Base-by-base conservation (phyloP, 2,113 vertebrate species). In the Chroicocephalus ridibundus region DNA sequence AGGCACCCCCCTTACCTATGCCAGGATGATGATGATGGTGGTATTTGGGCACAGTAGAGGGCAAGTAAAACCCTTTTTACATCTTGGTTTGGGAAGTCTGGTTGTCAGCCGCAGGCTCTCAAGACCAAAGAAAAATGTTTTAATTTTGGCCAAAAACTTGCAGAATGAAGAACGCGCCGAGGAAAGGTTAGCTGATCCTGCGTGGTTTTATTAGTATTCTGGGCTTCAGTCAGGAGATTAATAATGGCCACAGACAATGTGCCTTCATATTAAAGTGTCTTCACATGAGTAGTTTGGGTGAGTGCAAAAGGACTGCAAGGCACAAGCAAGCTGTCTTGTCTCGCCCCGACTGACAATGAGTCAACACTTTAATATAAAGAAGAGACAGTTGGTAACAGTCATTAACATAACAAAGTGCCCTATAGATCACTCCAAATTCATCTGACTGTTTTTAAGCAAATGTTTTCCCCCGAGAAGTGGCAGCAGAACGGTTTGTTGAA, bases 361-460 rank as follows among this genome's bases (percentile, higher is more conserved):
- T 85, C 93, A 94, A 91, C 94, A 94, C 83, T 94, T 97, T 92
- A 86, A 72, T 79, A 86, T 95, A 93, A 95, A 94, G 93, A 91
- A 82, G 74, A 95, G 91, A 85, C 95, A 95, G 91, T 95, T 96
- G 93, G 93, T 82, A 95, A 77, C 91, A 91, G 95, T 95, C 93
- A 94, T 97, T 97, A 96, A 94, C 94, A 93, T 96, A 94, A 97
- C 94, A 94, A 96, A 96, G 96, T 96, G 81, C 83, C 94, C 88
- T 68, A 26, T 57, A 82, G 95, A 96, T 95, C 81, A 94, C 78
- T 94, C 80, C 54, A 72, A 87, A 95, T 80, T 96, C 93, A 69
- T 95, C 82, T 65, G 57, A 89, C 81, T 97, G 74, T 40, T 97
- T 95, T 95, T 89, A 95, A 94, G 84, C 75, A 91, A 96, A 66